Evolutionary conservation across 2,113 vertebrate species (phyloP), one percentile per base, ranked within the genome.

Genomic region (Bathybates hornii): DNA sequence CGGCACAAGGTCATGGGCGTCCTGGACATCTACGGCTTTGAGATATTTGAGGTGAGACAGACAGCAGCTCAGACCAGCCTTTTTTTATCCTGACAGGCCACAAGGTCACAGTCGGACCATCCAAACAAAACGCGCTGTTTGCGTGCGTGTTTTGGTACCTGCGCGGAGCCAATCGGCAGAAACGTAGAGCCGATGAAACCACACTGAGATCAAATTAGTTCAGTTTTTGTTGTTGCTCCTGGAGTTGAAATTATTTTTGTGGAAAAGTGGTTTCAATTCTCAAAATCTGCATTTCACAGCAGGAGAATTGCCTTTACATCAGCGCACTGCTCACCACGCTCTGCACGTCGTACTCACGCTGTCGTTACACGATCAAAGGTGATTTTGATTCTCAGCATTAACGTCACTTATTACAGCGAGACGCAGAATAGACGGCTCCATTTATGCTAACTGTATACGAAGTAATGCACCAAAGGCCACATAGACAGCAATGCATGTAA

Each of bases 1-100:
- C 97, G 97, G 83, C 99, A 99, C 97, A 99, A 99, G 97, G 99
- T 99, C 73, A 99, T 99, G 99, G 99, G 99, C 6, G 99, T 99
- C 56, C 92, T 99, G 92, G 99, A 99, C 95, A 99, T 99, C 91
- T 99, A 99, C 36, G 99, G 99, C 91, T 99, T 99, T 96, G 99
- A 99, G 95, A 99, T 99, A 95, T 99, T 99, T 96, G 99, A 99
- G 98, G 99, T 99, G 97, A 97, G 97, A 45, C 12, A 57, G 57
- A 34, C 24, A 5, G 19, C 80, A n/a, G 52, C 79, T 86, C 52
- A 88, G 87, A 88, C 5, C 3, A 4, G 1, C 41, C 29, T 61
- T 19, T 61, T 9, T 21, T 48, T 13, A 17, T 50, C 13, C 41
- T 38, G 63, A 66, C 56, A 27, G 16, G 36, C 76, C 34, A 50